Conservation (phyloP, 1,140 invertebrate genomes). For the Halotydeus destructor region DNA sequence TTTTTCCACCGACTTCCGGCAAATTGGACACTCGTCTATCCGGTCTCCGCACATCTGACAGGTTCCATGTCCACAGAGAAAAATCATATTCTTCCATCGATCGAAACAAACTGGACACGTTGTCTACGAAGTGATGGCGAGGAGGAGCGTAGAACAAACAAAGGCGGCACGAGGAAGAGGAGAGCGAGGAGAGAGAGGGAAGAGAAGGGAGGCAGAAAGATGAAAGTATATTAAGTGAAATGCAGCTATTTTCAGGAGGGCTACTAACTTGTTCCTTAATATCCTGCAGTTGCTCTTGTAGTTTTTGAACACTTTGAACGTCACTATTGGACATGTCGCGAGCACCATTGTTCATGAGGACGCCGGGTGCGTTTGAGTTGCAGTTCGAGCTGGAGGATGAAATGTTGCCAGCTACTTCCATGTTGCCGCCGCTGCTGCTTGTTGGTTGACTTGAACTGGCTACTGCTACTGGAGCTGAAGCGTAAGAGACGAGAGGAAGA, state of each 20-base stretch:
- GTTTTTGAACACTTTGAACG: slow-evolving; percentile 68
- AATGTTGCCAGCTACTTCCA: slow-evolving; percentile 11
- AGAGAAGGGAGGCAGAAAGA: slow-evolving; percentile 11
- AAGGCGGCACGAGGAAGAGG: no score
- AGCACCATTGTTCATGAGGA: slow-evolving; percentile 61
- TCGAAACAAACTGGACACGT: slow-evolving; percentile 96
- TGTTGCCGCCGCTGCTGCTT: slow-evolving; percentile 16
- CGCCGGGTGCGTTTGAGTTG: neutral
- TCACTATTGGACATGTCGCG: slow-evolving; percentile 48
- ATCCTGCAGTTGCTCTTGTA: slow-evolving; percentile 86
- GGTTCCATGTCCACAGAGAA: slow-evolving; percentile 87
- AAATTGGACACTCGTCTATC: slow-evolving; percentile 90
- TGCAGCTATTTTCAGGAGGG: neutral
- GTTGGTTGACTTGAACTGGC: slow-evolving; percentile 2
- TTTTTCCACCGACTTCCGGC: slow-evolving; percentile 82
- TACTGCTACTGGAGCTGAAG: slow-evolving; percentile 14
- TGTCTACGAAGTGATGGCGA: no score
- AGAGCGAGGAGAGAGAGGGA: neutral
- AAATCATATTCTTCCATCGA: slow-evolving; percentile 93
- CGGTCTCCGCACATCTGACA: slow-evolving; percentile 96
- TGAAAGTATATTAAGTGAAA: neutral
- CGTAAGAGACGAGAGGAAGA: slow-evolving; percentile 8
- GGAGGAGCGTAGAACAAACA: no score
- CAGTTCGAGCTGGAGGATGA: slow-evolving; percentile 2
- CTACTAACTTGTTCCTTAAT: slow-evolving; percentile 75